These are phyloP conservation scores for Dromiciops gliroides DNA, from an alignment of 2,113 vertebrate genomes.

Conservation along the genomic window DNA sequence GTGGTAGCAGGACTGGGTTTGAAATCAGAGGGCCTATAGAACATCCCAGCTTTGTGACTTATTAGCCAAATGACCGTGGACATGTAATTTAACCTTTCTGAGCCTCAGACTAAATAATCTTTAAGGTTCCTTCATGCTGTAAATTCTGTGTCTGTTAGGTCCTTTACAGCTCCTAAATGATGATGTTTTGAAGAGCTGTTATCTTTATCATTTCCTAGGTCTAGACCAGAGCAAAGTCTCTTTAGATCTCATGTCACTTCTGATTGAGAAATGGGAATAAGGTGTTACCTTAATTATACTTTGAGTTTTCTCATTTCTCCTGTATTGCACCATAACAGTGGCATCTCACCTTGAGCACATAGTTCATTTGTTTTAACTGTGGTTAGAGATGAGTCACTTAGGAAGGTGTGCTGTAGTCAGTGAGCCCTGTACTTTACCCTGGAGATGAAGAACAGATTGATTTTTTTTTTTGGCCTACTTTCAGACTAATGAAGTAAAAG, in stretches of 20 bases:
- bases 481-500: constrained; percentile 40
- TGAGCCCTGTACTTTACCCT: constrained; percentile 57
- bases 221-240: not conserved
- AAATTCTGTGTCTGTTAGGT: not conserved
- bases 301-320: not conserved
- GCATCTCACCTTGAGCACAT: too few relatives aligned
- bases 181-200: not conserved
- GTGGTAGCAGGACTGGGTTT: not conserved
- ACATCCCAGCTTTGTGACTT: not conserved
- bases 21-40: not conserved
- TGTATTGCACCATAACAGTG: not conserved
- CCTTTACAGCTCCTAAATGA: constrained; percentile 18
- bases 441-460: not conserved
- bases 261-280: not conserved
- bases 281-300: not conserved
- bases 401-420: not conserved
- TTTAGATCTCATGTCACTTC: not conserved
- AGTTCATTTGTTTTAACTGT: constrained; percentile 11
- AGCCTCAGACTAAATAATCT: not conserved
- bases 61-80: not conserved
- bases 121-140: constrained; percentile 1
- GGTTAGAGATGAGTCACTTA: not conserved
- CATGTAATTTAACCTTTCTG: not conserved
- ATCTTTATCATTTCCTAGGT: not conserved
- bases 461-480: constrained; percentile 41